Percentiles rank a stretch among this genome's conserved stretches.
Evolutionary conservation across 2,888 invertebrate species (phyloP).

Genomic region (Drosophila borborema): DNA sequence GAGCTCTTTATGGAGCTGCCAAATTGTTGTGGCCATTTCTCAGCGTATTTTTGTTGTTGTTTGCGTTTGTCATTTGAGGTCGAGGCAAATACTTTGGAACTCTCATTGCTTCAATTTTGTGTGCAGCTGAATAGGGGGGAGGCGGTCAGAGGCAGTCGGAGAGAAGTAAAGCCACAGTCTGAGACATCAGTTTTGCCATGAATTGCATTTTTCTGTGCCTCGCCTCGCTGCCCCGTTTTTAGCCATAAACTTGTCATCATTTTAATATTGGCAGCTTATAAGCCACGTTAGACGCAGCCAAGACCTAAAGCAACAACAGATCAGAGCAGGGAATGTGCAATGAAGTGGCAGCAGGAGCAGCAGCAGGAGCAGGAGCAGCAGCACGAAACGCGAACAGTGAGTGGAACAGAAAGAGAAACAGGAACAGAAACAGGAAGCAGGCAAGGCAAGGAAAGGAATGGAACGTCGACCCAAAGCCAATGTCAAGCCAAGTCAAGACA

Average conservation of each 20-base stretch:
- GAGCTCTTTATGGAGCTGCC: conserved; percentile 4
- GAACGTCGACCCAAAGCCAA: conserved; percentile 72
- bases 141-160: too few species aligned
- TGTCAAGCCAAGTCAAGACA: conserved; percentile 81
- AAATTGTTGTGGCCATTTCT: conserved; percentile 25
- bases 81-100: conserved; percentile 39
- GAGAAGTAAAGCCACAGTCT: conserved; percentile 57
- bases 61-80: conserved; percentile 19
- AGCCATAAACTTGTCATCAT: conserved; percentile 77
- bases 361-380: too few species aligned
- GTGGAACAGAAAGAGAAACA: not conserved
- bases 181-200: conserved; percentile 71
- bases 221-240: conserved; percentile 4
- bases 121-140: not conserved
- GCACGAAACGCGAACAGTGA: conserved; percentile 1
- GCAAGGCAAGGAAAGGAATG: conserved; percentile 9
- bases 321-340: conserved; percentile 18
- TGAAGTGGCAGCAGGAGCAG: conserved; percentile 10
- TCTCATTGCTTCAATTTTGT: conserved; percentile 56
- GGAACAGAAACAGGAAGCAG: not conserved
- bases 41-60: not conserved
- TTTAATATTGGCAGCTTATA: conserved; percentile 82
- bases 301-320: conserved; percentile 29
- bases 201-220: conserved; percentile 69
- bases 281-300: conserved; percentile 70